Conservation (phyloP, 2,888 invertebrate species). For the Noctuana brunneofusca region DNA sequence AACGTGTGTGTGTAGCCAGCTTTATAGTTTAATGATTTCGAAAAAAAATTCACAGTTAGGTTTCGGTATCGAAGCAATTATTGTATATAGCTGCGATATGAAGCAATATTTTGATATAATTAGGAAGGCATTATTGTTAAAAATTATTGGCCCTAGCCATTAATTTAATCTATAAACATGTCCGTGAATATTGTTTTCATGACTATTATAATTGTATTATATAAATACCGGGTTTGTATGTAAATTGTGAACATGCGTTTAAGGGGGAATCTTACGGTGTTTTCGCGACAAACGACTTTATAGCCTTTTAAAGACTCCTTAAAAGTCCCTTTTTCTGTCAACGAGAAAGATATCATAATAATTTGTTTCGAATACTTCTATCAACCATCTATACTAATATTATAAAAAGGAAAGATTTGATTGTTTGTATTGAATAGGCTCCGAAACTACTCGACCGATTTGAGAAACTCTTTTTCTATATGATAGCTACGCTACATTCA, state of each 20-base stretch:
- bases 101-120: not conserved
- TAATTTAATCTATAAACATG: not conserved
- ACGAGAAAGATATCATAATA: too few species aligned
- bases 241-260: slow-evolving; percentile 3
- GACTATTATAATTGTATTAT: slow-evolving; percentile 14
- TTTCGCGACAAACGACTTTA: too few species aligned
- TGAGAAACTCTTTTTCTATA: too few species aligned
- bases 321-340: too few species aligned
- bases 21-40: slow-evolving; percentile 8
- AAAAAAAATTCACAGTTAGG: not conserved
- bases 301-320: too few species aligned
- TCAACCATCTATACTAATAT: too few species aligned
- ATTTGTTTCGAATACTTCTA: too few species aligned
- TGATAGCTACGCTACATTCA: too few species aligned
- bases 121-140: not conserved
- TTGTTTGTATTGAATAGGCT: too few species aligned
- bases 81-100: slow-evolving; percentile 4
- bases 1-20: not conserved
- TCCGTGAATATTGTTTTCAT: not conserved
- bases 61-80: not conserved
- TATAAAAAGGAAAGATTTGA: too few species aligned
- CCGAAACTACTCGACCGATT: too few species aligned
- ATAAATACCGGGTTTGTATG: slow-evolving; percentile 7
- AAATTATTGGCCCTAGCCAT: not conserved
- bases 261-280: not conserved